Evolutionary conservation across 1,140 invertebrate species (phyloP).

Genomic region (Penaeus japonicus): DNA sequence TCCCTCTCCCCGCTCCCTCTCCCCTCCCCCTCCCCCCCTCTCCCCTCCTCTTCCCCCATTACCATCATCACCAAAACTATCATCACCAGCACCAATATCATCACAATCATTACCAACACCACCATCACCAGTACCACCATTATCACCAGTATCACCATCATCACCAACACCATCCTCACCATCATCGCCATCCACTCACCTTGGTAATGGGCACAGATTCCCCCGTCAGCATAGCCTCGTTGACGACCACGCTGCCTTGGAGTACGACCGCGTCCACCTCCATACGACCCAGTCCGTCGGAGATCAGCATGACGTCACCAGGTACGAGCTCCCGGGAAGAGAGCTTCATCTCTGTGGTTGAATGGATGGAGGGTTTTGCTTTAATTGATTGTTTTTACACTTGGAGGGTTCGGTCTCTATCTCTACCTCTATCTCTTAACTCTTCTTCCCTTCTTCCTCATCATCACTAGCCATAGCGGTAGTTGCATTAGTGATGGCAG

Average conservation of each 20-base stretch:
- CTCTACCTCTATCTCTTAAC: no score
- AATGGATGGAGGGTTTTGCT: not conserved
- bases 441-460: no score
- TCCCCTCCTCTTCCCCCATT: no score
- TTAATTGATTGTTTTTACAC: not conserved
- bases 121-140: no score
- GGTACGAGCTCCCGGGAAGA: conserved; percentile 61
- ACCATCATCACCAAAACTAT: no score
- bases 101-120: no score
- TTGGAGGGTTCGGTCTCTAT: no score
- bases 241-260: conserved; percentile 62
- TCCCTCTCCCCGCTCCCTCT: no score
- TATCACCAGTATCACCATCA: conserved; percentile 11
- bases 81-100: no score
- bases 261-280: conserved; percentile 63
- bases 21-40: no score
- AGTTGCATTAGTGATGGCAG: no score
- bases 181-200: conserved; percentile 38
- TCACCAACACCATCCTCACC: not conserved
- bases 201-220: conserved; percentile 63
- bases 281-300: conserved; percentile 48
- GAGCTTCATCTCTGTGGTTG: not conserved
- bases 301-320: conserved; percentile 61
- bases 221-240: conserved; percentile 64
- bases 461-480: no score